A percentile compares a stretch with the other conserved stretches of the same genome.
Conservation (phyloP, 2,797 vertebrate species). For the Lemur catta region DNA sequence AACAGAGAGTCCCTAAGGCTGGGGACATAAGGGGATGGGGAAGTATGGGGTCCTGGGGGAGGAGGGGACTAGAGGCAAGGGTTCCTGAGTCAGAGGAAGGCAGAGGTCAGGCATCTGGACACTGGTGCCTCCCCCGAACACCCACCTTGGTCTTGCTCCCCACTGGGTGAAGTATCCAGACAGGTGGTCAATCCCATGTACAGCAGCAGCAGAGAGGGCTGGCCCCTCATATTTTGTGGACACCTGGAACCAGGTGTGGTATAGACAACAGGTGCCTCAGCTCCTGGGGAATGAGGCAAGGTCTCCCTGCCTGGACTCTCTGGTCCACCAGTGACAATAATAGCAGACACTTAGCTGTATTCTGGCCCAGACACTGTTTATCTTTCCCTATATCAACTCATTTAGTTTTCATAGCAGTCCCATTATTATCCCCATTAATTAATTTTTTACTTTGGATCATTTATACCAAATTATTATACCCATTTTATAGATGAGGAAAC, state of each 20-base stretch:
- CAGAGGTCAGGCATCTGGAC: neutral
- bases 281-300: neutral
- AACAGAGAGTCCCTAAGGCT: neutral
- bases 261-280: neutral
- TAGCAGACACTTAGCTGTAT: neutral
- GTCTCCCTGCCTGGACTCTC: neutral
- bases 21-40: neutral
- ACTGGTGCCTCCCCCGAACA: neutral
- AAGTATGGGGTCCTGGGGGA: neutral
- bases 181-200: conserved; percentile 55
- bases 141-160: conserved; percentile 62
- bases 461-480: neutral
- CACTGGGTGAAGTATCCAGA: neutral
- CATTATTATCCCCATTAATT: neutral
- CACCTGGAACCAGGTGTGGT: neutral
- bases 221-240: conserved; percentile 67
- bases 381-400: neutral
- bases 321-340: neutral
- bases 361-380: neutral
- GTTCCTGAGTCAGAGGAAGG: neutral
- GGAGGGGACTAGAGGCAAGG: neutral
- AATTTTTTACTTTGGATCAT: neutral
- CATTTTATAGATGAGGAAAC: neutral
- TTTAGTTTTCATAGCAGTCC: neutral
- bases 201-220: conserved; percentile 70